These are phyloP conservation scores for Lathamus discolor DNA, from an alignment of 2,113 vertebrate genomes.

Conservation along the genomic window DNA sequence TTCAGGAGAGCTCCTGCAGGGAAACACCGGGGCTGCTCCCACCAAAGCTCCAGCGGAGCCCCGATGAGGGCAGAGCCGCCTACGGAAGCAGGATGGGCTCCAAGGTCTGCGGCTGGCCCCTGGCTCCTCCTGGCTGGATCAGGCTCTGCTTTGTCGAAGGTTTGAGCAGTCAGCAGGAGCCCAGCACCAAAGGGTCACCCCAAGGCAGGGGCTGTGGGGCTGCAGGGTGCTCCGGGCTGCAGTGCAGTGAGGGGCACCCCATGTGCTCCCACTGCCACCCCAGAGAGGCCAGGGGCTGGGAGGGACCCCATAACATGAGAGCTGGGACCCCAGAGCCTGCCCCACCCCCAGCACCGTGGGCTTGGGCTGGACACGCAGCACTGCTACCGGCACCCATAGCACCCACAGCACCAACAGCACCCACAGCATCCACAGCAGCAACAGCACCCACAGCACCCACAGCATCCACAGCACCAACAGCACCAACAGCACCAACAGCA, in stretches of 20 bases:
- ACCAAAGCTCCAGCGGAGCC: background rate
- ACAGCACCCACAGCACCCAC: fast-evolving
- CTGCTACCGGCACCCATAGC: background rate
- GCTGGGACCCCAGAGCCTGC: background rate
- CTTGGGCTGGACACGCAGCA: background rate
- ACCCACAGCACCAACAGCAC: fast-evolving
- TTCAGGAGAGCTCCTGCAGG: background rate
- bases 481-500: too few relatives aligned
- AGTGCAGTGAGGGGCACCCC: fast-evolving
- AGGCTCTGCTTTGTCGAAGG: background rate
- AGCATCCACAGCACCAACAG: too few relatives aligned
- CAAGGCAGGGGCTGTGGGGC: background rate
- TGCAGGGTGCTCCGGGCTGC: too few relatives aligned
- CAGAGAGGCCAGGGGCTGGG: background rate
- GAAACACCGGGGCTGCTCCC: background rate
- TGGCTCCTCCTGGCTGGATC: background rate
- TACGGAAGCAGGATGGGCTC: background rate
- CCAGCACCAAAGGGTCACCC: background rate
- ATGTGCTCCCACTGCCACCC: background rate
- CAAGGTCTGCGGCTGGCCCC: background rate
- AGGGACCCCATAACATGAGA: background rate
- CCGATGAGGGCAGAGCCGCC: background rate
- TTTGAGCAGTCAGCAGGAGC: too few relatives aligned
- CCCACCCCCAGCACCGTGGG: fast-evolving
- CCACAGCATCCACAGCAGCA: fast-evolving